Evolutionary conservation across 2,888 invertebrate genomes (phyloP).

Genomic region (Ornithoptera priamus): DNA sequence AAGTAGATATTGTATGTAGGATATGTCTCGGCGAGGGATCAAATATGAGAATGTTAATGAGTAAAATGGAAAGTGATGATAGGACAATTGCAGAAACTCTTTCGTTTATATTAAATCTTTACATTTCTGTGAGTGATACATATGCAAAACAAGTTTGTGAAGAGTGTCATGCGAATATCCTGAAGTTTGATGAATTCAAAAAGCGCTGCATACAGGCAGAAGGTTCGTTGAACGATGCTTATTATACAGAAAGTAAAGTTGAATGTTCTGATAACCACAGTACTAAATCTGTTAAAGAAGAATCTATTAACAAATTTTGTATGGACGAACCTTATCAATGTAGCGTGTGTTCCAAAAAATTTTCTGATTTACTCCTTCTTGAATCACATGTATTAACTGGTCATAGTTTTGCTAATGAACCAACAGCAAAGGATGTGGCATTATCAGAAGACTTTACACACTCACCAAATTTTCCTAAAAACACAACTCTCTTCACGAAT

Average conservation of each 20-base stretch:
- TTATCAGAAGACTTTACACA: slow-evolving; percentile 23
- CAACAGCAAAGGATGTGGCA: slow-evolving; percentile 23
- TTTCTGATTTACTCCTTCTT: slow-evolving; percentile 31
- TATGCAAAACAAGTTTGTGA: slow-evolving; percentile 64
- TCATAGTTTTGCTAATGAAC: slow-evolving; percentile 23
- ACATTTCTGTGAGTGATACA: slow-evolving; percentile 48
- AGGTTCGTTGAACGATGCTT: slow-evolving; percentile 47
- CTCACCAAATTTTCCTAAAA: slow-evolving; percentile 16
- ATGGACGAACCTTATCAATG: slow-evolving; percentile 36
- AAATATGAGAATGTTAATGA: slow-evolving; percentile 52
- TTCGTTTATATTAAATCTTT: slow-evolving; percentile 52
- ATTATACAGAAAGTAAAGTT: slow-evolving; percentile 32
- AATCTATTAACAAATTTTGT: slow-evolving; percentile 20
- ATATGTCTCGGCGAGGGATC: slow-evolving; percentile 52
- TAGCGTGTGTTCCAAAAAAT: slow-evolving; percentile 37
- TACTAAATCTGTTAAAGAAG: slow-evolving; percentile 19
- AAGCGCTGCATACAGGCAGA: slow-evolving; percentile 60
- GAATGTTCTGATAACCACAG: neutral
- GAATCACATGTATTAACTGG: slow-evolving; percentile 35
- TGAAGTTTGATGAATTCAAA: slow-evolving; percentile 59
- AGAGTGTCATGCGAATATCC: slow-evolving; percentile 54
- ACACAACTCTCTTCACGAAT: slow-evolving; percentile 14
- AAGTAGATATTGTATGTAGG: slow-evolving; percentile 52
- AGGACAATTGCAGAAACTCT: slow-evolving; percentile 52
- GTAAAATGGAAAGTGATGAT: slow-evolving; percentile 46